phyloP scores from a whole-genome alignment of 2,888 invertebrate species.

The Metalampra italica region DNA sequence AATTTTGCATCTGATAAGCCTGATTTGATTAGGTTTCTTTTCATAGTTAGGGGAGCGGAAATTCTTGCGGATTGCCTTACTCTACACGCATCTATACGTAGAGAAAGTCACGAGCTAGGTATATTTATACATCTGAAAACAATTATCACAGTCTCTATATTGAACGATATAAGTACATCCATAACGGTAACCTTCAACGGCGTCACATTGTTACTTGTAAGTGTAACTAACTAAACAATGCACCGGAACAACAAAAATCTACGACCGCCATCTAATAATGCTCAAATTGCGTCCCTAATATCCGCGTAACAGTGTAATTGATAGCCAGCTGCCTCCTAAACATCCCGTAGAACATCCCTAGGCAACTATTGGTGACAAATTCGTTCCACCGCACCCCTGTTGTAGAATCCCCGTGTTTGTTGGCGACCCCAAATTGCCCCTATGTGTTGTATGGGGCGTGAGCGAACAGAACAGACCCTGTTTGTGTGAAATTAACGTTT shows the following conservation, averaged over 20 bases:
- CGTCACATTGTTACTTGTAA: background rate
- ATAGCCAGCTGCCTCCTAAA: constrained; percentile 53
- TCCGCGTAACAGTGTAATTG: constrained; percentile 69
- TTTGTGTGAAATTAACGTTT: background rate
- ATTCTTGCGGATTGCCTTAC: no score
- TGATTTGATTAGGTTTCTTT: no score
- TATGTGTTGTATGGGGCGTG: constrained; percentile 57
- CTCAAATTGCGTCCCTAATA: constrained; percentile 66
- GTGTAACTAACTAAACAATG: constrained; percentile 23
- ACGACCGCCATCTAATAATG: constrained; percentile 69
- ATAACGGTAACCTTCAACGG: no score
- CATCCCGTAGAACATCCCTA: background rate
- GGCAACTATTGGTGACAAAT: constrained; percentile 66
- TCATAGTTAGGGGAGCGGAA: no score
- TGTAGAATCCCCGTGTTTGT: constrained; percentile 32
- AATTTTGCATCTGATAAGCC: no score
- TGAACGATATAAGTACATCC: no score
- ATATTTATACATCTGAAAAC: no score
- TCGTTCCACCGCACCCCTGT: constrained; percentile 63
- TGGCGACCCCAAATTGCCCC: constrained; percentile 43
- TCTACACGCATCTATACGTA: no score
- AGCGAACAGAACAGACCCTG: constrained; percentile 24
- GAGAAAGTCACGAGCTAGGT: no score
- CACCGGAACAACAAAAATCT: constrained; percentile 43
- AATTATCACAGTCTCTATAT: no score